phyloP scores from a whole-genome alignment of 2,888 invertebrate genomes.

The Synergus umbraculus region DNA sequence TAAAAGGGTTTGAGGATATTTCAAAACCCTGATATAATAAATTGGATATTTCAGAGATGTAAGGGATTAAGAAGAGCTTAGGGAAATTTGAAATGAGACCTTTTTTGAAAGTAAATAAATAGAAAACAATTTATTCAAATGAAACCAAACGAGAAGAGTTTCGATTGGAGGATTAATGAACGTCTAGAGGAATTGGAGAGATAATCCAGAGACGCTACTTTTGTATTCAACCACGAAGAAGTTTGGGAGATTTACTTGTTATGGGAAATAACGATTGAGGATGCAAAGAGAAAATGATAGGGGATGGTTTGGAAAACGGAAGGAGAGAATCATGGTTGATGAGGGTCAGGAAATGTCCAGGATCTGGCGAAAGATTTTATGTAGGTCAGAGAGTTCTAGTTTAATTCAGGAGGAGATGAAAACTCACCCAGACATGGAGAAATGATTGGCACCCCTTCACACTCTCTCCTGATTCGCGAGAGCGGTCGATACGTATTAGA shows the following conservation, averaged over 20 bases:
- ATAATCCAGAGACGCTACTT: neutral
- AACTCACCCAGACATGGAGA: conserved; percentile 10
- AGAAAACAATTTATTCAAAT: conserved; percentile 20
- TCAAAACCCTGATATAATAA: too few species aligned
- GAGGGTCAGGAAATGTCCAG: conserved; percentile 1
- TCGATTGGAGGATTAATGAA: neutral
- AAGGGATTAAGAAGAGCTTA: neutral
- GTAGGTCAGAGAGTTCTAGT: conserved; percentile 37
- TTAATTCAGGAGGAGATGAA: conserved; percentile 32
- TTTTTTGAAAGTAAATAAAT: neutral
- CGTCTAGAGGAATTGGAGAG: neutral
- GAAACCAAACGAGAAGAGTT: neutral
- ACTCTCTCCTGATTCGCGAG: conserved; percentile 21
- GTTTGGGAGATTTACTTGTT: conserved; percentile 1
- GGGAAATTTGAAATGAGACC: neutral
- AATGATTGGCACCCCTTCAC: conserved; percentile 51
- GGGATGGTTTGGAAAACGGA: neutral
- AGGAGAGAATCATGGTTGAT: neutral
- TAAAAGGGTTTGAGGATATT: too few species aligned
- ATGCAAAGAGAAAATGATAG: neutral
- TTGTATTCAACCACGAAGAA: neutral
- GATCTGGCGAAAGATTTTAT: conserved; percentile 20
- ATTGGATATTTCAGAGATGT: too few species aligned
- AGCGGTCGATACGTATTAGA: conserved; percentile 43
- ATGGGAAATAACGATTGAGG: neutral